Conservation (phyloP, 2,888 invertebrate species). For the Junonia oenone region DNA sequence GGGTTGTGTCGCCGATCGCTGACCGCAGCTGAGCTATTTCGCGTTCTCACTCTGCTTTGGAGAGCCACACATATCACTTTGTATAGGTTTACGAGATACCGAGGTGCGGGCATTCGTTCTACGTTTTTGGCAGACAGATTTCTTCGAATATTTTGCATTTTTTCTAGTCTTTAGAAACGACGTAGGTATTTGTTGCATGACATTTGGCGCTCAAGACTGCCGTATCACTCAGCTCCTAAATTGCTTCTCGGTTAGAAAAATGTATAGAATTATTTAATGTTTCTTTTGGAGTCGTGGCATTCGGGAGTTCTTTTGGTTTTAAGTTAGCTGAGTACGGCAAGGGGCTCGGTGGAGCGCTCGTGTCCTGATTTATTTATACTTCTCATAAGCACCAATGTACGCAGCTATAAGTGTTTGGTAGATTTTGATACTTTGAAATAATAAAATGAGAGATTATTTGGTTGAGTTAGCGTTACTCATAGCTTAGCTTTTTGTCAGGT, state of each 20-base stretch:
- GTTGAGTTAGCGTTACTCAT: constrained; percentile 22
- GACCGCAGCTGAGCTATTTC: constrained; percentile 33
- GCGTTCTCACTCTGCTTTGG: constrained; percentile 40
- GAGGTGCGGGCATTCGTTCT: constrained; percentile 45
- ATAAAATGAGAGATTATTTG: constrained; percentile 18
- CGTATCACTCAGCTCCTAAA: constrained; percentile 7
- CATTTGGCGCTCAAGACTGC: constrained; percentile 33
- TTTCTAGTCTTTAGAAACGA: constrained; percentile 71
- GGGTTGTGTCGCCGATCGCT: constrained; percentile 39
- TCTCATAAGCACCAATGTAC: constrained; percentile 14
- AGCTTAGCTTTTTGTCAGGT: constrained; percentile 10
- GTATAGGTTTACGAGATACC: constrained; percentile 35
- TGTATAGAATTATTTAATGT: neutral
- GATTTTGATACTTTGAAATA: constrained; percentile 23
- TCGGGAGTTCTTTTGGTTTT: neutral
- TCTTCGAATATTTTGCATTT: constrained; percentile 71
- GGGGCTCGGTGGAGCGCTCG: neutral
- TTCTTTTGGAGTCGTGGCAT: neutral
- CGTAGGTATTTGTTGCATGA: constrained; percentile 48
- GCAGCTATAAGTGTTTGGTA: constrained; percentile 18
- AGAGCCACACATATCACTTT: constrained; percentile 63
- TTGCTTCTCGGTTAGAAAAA: neutral
- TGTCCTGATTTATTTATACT: constrained; percentile 6
- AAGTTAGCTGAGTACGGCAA: neutral
- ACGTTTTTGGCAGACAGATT: constrained; percentile 41